These are phyloP conservation scores for Tanytarsus gracilentus DNA, from an alignment of 2,888 invertebrate species.

Conservation along the genomic window DNA sequence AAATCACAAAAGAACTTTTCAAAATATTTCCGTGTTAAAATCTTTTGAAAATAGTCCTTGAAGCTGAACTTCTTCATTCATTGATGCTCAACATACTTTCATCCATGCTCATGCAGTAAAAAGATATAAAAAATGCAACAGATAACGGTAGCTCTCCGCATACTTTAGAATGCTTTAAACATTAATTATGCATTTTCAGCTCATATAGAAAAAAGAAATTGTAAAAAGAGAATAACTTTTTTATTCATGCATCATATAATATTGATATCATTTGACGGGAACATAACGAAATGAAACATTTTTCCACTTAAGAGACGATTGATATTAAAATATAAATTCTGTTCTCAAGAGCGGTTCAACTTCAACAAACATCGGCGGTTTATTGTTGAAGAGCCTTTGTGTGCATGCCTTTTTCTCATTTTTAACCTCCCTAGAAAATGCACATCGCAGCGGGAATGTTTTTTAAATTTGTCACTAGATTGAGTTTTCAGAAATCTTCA, in stretches of 20 bases:
- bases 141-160: not conserved
- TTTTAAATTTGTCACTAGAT: too few relatives aligned
- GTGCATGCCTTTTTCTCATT: too few relatives aligned
- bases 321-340: slow-evolving; percentile 18
- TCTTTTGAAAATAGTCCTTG: slow-evolving; percentile 5
- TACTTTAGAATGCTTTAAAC: too few relatives aligned
- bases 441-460: too few relatives aligned
- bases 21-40: too few relatives aligned
- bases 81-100: slow-evolving; percentile 12
- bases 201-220: not conserved
- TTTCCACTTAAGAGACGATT: slow-evolving; percentile 2
- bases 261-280: slow-evolving; percentile 25
- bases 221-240: not conserved
- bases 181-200: slow-evolving; percentile 2
- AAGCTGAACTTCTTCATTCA: slow-evolving; percentile 2
- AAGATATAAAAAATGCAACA: slow-evolving; percentile 1
- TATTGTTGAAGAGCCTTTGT: too few relatives aligned
- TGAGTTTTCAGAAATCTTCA: too few relatives aligned
- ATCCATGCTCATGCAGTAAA: not conserved
- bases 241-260: slow-evolving; percentile 28
- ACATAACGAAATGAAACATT: slow-evolving; percentile 6
- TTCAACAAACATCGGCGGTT: too few relatives aligned
- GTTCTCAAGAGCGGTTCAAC: too few relatives aligned
- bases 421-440: too few relatives aligned
- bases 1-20: too few relatives aligned